Evolutionary conservation across 2,113 vertebrate genomes (phyloP).

Genomic region (Dasypus novemcinctus): DNA sequence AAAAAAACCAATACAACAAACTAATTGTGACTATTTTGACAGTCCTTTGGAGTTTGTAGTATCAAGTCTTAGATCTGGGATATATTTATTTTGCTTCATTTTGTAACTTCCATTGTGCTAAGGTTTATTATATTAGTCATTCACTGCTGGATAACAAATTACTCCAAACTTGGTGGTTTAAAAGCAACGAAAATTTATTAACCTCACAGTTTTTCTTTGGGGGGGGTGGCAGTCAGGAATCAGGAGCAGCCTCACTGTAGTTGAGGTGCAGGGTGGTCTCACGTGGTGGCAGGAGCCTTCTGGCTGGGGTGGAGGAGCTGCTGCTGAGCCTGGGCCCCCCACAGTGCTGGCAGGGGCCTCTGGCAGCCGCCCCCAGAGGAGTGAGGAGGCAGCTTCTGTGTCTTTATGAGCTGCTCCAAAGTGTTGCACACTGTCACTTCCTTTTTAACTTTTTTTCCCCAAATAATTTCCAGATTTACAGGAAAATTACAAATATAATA

Average conservation of each 20-base stretch:
- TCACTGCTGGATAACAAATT: background rate
- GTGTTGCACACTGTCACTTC: background rate
- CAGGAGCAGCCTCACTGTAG: no score
- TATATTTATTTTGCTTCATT: background rate
- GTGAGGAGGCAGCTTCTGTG: background rate
- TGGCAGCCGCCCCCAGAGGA: background rate
- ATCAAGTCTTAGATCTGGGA: background rate
- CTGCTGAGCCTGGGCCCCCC: background rate
- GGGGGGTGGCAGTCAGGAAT: background rate
- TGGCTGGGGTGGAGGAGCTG: background rate
- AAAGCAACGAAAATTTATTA: background rate
- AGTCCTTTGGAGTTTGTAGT: background rate
- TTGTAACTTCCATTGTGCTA: background rate
- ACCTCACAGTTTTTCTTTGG: background rate
- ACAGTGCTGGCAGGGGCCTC: rapidly evolving
- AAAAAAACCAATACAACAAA: no score
- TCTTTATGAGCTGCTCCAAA: background rate
- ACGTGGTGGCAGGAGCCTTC: background rate
- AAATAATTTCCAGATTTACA: no score
- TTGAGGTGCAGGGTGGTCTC: background rate
- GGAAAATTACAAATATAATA: no score
- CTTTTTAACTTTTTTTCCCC: no score
- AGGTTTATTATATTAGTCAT: background rate
- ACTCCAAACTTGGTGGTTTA: background rate
- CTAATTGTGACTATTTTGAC: background rate